phyloP scores from a whole-genome alignment of 2,797 vertebrate genomes.

The Anas flavirostris region DNA sequence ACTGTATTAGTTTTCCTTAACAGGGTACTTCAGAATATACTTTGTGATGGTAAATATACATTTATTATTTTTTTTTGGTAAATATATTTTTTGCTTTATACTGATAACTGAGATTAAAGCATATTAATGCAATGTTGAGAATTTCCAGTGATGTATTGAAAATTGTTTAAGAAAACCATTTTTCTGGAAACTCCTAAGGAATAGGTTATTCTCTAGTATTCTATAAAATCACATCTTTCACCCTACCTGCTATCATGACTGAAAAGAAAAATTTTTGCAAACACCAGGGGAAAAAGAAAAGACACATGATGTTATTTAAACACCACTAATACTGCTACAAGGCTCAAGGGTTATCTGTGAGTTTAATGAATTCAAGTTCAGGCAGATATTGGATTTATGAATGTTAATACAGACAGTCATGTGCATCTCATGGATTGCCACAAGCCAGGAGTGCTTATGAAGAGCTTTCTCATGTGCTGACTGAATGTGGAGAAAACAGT shows the following conservation, averaged over 20 bases:
- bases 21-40: background rate
- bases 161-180: background rate
- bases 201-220: background rate
- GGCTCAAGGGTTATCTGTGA: background rate
- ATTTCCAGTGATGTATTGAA: background rate
- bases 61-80: background rate
- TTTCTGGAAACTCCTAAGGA: background rate
- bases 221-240: background rate
- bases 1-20: background rate
- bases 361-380: conserved; percentile 9
- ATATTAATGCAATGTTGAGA: background rate
- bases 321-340: background rate
- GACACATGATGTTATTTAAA: background rate
- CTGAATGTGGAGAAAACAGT: background rate
- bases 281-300: background rate
- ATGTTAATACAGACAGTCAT: background rate
- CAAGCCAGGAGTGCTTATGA: background rate
- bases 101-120: background rate
- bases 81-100: background rate
- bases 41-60: background rate
- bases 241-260: background rate
- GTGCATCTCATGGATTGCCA: background rate
- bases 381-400: background rate
- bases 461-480: background rate
- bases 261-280: background rate